phyloP scores from a whole-genome alignment of 2,888 invertebrate genomes.

The Papilio demoleus region DNA sequence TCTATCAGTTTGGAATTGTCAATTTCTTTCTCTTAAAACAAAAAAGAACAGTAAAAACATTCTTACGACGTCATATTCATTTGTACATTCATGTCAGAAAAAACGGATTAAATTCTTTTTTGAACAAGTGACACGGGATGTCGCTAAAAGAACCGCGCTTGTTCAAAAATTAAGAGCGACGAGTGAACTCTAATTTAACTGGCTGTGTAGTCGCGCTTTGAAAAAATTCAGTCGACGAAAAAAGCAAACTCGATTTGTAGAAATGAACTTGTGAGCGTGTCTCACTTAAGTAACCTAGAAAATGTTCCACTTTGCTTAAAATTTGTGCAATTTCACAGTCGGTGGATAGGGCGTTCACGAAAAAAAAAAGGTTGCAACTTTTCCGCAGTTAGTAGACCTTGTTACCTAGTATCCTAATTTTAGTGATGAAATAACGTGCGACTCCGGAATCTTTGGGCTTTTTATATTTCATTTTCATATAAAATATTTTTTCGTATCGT shows the following conservation, averaged over 20 bases:
- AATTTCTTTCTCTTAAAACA: neutral
- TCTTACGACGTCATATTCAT: neutral
- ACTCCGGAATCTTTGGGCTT: neutral
- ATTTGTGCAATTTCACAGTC: constrained; percentile 25
- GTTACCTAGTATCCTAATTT: constrained; percentile 19
- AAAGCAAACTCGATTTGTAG: constrained; percentile 35
- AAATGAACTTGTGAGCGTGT: constrained; percentile 35
- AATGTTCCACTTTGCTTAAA: constrained; percentile 29
- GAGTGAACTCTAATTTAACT: constrained; percentile 34
- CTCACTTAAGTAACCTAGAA: constrained; percentile 31
- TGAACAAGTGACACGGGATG: constrained; percentile 16
- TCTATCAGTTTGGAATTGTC: neutral
- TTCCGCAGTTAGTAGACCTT: constrained; percentile 1
- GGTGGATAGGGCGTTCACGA: neutral
- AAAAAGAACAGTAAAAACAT: neutral
- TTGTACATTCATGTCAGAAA: constrained; percentile 8
- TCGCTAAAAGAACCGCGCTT: constrained; percentile 33
- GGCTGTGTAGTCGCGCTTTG: constrained; percentile 19
- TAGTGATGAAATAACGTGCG: neutral
- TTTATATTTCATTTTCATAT: neutral
- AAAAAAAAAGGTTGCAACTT: constrained; percentile 25
- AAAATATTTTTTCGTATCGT: too few species aligned
- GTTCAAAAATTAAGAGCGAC: constrained; percentile 36
- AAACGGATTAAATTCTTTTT: constrained; percentile 24
- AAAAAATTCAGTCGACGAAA: constrained; percentile 31